Base-by-base conservation (phyloP, 1,140 invertebrate genomes). In the Magallana ariakensis region DNA sequence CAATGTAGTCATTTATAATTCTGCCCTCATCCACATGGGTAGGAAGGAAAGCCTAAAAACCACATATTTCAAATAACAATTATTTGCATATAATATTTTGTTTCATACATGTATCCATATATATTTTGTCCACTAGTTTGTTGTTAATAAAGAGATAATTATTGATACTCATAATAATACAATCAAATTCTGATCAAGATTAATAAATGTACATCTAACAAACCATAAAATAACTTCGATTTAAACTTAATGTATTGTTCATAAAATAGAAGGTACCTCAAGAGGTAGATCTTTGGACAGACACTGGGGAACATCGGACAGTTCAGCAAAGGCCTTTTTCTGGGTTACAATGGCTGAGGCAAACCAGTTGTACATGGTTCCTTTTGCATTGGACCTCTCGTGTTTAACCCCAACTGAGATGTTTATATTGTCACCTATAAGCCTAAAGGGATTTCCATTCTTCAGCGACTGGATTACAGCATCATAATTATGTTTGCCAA, bases 361-460 rank as follows among this genome's bases (percentile, higher is more conserved):
- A 55, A 58, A 83, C 55, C 82, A 82, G 46, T 83, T 83, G 26
- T 19, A n/a, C 82, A 83, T 83, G 13, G 82, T 57, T 7, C 82
- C 82, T 57, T 83, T 54, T 15, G 56, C 7, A 16, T 83, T 15
- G 15, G 54, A 13, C 13, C 82, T 16, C 55, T 83, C 82, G 22
- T 83, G 16, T 56, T 58, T 26, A 8, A 58, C 82, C 7, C 82
- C 82, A 19, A 58, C 22, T 58, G 56, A 57, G 11, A 83, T 26
- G 22, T 83, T 83, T 8, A 26, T 19, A 58, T 83, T 83, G 22
- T 83, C 82, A 13, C 82, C 82, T 19, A 83, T 83, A 15, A 83
- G 56, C 57, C 82, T 83, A 26, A 83, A 57, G 16, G 15, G 8
- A 16, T n/a, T 33, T 9, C 15, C 46, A 26, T 56, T 26, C 57